phyloP scores from a whole-genome alignment of 2,888 invertebrate species.

The Ramazzottius varieornatus region DNA sequence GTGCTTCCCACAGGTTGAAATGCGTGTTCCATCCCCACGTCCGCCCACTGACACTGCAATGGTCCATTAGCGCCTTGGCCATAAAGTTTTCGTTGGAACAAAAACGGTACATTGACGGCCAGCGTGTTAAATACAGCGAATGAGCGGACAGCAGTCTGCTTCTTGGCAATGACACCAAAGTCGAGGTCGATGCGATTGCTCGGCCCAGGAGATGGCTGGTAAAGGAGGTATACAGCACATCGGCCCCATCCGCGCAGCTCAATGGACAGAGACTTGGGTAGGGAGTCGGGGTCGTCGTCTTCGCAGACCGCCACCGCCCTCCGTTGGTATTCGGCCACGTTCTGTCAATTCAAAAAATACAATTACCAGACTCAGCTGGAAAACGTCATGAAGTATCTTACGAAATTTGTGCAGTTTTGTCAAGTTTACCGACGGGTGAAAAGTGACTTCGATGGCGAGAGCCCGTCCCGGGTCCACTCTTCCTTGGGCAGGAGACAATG shows the following conservation, averaged over 20 bases:
- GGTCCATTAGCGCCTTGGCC: too few relatives aligned
- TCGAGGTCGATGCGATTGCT: background rate
- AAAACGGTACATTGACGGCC: too few relatives aligned
- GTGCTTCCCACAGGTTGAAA: too few relatives aligned
- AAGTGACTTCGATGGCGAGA: background rate
- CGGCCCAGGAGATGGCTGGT: background rate
- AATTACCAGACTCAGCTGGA: too few relatives aligned
- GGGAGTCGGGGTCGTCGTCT: background rate
- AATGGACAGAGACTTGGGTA: background rate
- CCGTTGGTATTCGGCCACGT: background rate
- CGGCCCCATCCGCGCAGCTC: background rate
- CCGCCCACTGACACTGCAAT: too few relatives aligned
- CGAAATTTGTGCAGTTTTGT: background rate
- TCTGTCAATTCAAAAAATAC: background rate
- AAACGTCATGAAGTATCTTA: too few relatives aligned
- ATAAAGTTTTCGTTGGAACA: too few relatives aligned
- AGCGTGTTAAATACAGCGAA: background rate
- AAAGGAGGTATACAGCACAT: background rate
- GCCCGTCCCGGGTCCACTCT: background rate
- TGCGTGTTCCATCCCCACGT: too few relatives aligned
- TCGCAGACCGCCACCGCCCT: background rate
- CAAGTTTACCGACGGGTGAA: background rate
- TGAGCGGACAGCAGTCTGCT: background rate
- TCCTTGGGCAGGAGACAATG: background rate
- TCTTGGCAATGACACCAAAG: background rate